Evolutionary conservation across 1,140 invertebrate genomes (phyloP), one percentile per base, ranked within the genome.

Genomic region (Ditylenchus dipsaci): DNA sequence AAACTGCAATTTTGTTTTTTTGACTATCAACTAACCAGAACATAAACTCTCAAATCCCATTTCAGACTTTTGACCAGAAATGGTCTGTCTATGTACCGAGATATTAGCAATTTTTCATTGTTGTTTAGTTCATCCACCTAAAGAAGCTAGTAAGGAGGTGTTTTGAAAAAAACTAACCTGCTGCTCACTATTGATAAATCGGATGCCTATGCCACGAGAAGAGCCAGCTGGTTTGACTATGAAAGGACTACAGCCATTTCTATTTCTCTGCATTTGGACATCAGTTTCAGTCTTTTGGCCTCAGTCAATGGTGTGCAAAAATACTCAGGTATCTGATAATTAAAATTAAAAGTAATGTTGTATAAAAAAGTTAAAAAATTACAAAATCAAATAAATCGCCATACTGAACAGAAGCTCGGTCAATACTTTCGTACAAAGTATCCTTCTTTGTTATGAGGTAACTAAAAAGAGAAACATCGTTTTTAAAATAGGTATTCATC

Each of bases 41-140:
- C 93, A 85, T 97, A 97, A 19, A 97, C 84, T 1, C 95, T 86
- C 70, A 97, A 84, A 84, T 98, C 95, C 85, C 93, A 97, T 84
- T 97, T 97, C 84, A 94, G 91, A 0, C 91, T 92, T 75, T 94
- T 91, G 49, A 97, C 90, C 58, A 95, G 86, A 17, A 94, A 86
- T 11, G 94, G 93, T 82, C 93, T 92, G 74, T 90, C 88, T 73
- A 97, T 90, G 84, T 97, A 97, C 81, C 91, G 92, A 23, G 80
- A 82, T 13, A 82, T 73, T 5, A 81, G 47, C 11, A 81, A 29
- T 19, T 76, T 72, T 1, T 63, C 57, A 1, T 62, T 67, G 23
- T 62, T 62, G 27, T 71, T 67, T n/a, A 80, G 63, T n/a, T 79
- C 63, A n/a, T 76, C 65, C n/a, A 69, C 38, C 78, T 79, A 57